These are phyloP conservation scores for Drosophila simulans DNA, from an alignment of 1,140 invertebrate genomes.

Conservation along the genomic window DNA sequence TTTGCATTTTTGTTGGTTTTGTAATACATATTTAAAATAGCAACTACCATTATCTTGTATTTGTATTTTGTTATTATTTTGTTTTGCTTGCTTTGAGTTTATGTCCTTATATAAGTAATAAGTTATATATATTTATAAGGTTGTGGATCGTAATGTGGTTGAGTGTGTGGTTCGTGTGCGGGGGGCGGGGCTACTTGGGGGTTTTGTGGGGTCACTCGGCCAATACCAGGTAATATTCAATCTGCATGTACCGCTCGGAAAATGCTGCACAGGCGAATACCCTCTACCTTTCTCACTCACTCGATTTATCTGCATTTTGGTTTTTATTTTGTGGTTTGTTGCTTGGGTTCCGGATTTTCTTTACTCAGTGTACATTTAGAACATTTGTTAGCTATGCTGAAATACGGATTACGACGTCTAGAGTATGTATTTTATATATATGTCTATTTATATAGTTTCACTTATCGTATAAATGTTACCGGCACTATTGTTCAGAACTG, in stretches of 20 bases:
- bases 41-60: conserved; percentile 73
- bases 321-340: conserved; percentile 35
- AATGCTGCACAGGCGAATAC: conserved; percentile 56
- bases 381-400: conserved; percentile 74
- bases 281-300: conserved; percentile 11
- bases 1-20: conserved; percentile 48
- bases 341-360: conserved; percentile 51
- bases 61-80: conserved; percentile 58
- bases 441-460: conserved; percentile 66
- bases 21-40: conserved; percentile 83
- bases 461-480: conserved; percentile 74
- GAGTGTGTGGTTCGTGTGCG: conserved; percentile 37
- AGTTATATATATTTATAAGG: conserved; percentile 82
- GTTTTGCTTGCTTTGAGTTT: conserved; percentile 61
- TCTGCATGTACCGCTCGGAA: conserved; percentile 37
- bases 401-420: conserved; percentile 72
- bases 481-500: conserved; percentile 80
- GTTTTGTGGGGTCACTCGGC: not conserved
- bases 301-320: conserved; percentile 4
- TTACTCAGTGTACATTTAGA: conserved; percentile 73
- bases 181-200: not conserved
- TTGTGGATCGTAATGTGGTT: conserved; percentile 36
- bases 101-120: conserved; percentile 75
- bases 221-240: conserved; percentile 38
- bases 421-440: conserved; percentile 67